Evolutionary conservation across 2,797 vertebrate genomes (phyloP), one percentile per base, ranked within the genome.

Genomic region (Darevskia mixta): DNA sequence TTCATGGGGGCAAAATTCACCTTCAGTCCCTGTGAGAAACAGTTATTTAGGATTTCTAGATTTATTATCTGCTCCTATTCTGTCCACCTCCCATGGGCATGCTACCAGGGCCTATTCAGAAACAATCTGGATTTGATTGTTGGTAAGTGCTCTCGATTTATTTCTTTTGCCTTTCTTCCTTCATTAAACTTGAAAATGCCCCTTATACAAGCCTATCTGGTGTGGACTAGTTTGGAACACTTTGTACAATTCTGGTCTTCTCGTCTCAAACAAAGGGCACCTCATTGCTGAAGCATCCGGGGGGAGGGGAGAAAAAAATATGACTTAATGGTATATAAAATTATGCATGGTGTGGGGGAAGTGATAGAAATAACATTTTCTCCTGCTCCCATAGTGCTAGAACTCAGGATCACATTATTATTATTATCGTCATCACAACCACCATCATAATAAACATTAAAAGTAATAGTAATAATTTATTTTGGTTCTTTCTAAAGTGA

Each of bases 61-160:
- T 83, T 25, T 38, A 67, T 88, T 84, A 67, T 69, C n/a, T n/a
- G 41, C 75, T 55, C 32, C 41, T 15, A 4, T 77, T 79, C 23
- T 13, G 10, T 49, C 80, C 75, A 15, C 71, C 1, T 1, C 64
- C 35, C 55, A 32, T 11, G 20, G 41, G 84, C 43, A 76, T 66
- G 15, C 86, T 79, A 61, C 72, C 64, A 86, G 25, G 58, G n/a
- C 3, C 3, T 89, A 32, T 5, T 3, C 5, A 87, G 15, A n/a
- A 87, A 66, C 0, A 85, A 25, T 75, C 89, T 88, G 64, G 17
- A 45, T 82, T 69, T 2, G 72, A 87, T 91, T 88, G 55, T 55
- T 13, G 3, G 67, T 72, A 83, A 92, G 10, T 88, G 8, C 1
- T 85, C 29, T 5, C 11, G 55, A 76, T 64, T 27, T 43, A n/a